Evolutionary conservation across 2,113 vertebrate species (phyloP), one percentile per base, ranked within the genome.

Genomic region (Pollachius pollachius): DNA sequence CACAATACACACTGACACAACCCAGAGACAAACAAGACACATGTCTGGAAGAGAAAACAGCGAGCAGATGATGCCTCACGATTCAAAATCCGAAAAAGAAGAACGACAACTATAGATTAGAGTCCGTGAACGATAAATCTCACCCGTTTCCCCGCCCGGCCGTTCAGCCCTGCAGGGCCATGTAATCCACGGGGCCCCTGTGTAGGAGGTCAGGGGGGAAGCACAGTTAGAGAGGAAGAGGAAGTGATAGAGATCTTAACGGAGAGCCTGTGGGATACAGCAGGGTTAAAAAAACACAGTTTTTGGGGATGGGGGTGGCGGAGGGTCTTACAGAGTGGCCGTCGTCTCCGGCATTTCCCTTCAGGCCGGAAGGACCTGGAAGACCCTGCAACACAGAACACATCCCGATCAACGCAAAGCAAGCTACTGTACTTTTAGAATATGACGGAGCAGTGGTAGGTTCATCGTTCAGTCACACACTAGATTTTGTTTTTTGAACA

Each of bases 71-170:
- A 27, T 27, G 15, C 12, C 9, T 3, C 23, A 3, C 16, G 41
- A 11, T 17, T 5, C n/a, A 56, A 41, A 71, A 16, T 65, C 58
- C 52, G 27, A n/a, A 52, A 67, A 19, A 77, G 7, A 70, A 27
- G 70, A 48, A 65, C 57, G 21, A 66, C 69, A 59, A 69, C 63
- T 60, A 37, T 58, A 12, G 13, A 15, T 61, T 67, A 65, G 3
- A 25, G 21, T 27, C 4, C 30, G 70, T 4, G 30, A 34, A 34
- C 30, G 30, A 34, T 34, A 34, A 34, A 34, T 62, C 94, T 93
- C 77, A 97, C 96, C 91, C 92, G 91, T 76, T 94, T 96, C 72
- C 96, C 96, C 65, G 76, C 37, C 68, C 89, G 94, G 34, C 96
- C 96, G 9, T 85, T 82, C 0, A 82, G 83, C 23, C 96, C 96